Conservation (phyloP, 2,113 vertebrate species). For the Edolisoma coerulescens region DNA sequence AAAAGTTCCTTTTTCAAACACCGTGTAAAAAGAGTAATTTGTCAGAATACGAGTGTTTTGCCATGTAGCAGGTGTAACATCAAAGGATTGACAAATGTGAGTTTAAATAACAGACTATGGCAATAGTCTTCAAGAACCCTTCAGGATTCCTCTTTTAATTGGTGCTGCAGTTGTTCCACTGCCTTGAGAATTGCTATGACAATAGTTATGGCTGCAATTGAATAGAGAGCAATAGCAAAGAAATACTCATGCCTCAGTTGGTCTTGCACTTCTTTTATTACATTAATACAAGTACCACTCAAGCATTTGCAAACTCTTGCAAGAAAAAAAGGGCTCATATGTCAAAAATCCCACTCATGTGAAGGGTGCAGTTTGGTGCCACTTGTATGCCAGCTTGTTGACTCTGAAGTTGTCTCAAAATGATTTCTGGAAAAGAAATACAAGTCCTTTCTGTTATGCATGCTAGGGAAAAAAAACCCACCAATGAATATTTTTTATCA, state of each 20-base stretch:
- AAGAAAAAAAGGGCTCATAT: neutral
- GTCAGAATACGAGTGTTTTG: neutral
- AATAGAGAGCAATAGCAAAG: neutral
- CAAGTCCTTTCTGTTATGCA: neutral
- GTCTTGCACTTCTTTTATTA: neutral
- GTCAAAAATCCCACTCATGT: neutral
- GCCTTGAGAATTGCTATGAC: neutral
- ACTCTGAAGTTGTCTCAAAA: neutral
- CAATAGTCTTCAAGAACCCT: neutral
- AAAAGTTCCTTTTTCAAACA: neutral
- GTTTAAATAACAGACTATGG: neutral
- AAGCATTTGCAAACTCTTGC: neutral
- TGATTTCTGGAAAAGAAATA: neutral
- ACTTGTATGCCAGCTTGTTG: accelerated
- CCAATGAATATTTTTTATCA: accelerated
- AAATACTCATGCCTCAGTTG: neutral
- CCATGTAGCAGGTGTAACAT: neutral
- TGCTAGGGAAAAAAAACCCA: neutral
- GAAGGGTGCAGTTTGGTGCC: neutral
- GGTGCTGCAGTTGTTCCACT: neutral
- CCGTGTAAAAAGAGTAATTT: neutral
- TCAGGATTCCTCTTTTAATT: neutral
- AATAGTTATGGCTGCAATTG: neutral
- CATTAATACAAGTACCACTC: neutral
- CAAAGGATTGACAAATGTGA: neutral